Base-by-base conservation (phyloP, 1,140 invertebrate genomes). In the Bombus impatiens region DNA sequence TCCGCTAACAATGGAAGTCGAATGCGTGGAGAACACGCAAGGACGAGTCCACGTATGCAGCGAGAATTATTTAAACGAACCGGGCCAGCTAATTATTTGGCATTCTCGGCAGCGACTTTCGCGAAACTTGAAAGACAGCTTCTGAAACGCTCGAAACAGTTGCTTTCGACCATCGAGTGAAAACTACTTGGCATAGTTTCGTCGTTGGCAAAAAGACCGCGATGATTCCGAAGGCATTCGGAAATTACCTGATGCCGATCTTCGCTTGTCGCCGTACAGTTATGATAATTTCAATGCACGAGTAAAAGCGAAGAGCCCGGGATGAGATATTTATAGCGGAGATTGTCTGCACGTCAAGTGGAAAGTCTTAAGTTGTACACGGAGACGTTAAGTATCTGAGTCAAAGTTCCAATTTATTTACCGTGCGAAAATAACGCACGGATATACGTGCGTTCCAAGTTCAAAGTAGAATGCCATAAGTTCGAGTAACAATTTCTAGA, bases 11-110 rank as follows among this genome's bases (percentile, higher is more conserved):
- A 88, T 89, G 88, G 76, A 47, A 78, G 72, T n/a, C 62, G 79
- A 76, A n/a, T 82, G 80, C 70, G 57, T 68, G 82, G 77, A 78
- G 72, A 79, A 71, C 77, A 86, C 77, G 87, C 84, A 87, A 89
- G 76, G 71, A 76, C 88, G 87, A 40, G 70, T 77, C 68, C 83
- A 59, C 80, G 78, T 67, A 84, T 77, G 89, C 88, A 84, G 85
- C 78, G 75, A 78, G 88, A 89, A 89, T 88, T 88, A 89, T 89
- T 89, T 78, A 89, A 88, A 89, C 78, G 82, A 88, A 86, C 71
- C 75, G 53, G 42, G 67, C 37, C 57, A 18, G 62, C 74, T 89
- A 85, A 89, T 68, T 78, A 80, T 84, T 78, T 65, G 82, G 47
- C 59, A 77, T 72, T 76, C 82, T 47, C 67, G 70, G 2, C 47